A percentile compares a stretch with the other conserved stretches of the same genome.
Conservation (phyloP, 2,888 invertebrate species). For the Aradus depressus region DNA sequence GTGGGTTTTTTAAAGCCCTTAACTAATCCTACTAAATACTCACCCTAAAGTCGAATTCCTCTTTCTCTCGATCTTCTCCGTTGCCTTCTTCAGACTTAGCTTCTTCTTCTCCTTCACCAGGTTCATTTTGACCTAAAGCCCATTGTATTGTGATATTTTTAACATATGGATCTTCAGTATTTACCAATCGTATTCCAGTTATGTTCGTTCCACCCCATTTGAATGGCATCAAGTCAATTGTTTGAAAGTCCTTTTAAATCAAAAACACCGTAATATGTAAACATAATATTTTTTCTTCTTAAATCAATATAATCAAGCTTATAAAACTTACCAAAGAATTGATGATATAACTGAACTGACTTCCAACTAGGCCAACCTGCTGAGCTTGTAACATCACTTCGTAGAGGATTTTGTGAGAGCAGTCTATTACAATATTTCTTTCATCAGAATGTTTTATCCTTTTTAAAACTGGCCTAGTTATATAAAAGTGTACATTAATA, state of each 20-base stretch:
- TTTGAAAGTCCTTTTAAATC: slow-evolving; percentile 40
- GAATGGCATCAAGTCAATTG: slow-evolving; percentile 42
- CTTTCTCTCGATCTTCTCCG: slow-evolving; percentile 1
- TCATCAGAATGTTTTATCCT: slow-evolving; percentile 32
- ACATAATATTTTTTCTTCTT: no score
- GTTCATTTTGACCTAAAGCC: slow-evolving; percentile 18
- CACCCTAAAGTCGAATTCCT: no score
- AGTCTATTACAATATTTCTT: slow-evolving; percentile 45
- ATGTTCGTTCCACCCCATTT: slow-evolving; percentile 45
- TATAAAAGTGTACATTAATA: not conserved
- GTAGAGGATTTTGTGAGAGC: slow-evolving; percentile 39
- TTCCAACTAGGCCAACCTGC: slow-evolving; percentile 49
- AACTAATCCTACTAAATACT: no score
- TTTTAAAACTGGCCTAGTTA: slow-evolving; percentile 21
- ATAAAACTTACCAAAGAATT: slow-evolving; percentile 44
- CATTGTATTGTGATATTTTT: slow-evolving; percentile 29
- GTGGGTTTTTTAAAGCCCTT: no score
- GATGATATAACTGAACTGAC: slow-evolving; percentile 44
- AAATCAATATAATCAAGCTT: not conserved
- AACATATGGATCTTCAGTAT: slow-evolving; percentile 36
- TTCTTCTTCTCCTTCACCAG: slow-evolving; percentile 2
- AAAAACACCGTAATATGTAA: no score
- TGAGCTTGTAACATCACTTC: slow-evolving; percentile 45
- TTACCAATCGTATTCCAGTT: slow-evolving; percentile 42
- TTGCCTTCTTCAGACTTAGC: not conserved